phyloP scores from a whole-genome alignment of 2,888 invertebrate species.

The Ormyrus pomaceus region DNA sequence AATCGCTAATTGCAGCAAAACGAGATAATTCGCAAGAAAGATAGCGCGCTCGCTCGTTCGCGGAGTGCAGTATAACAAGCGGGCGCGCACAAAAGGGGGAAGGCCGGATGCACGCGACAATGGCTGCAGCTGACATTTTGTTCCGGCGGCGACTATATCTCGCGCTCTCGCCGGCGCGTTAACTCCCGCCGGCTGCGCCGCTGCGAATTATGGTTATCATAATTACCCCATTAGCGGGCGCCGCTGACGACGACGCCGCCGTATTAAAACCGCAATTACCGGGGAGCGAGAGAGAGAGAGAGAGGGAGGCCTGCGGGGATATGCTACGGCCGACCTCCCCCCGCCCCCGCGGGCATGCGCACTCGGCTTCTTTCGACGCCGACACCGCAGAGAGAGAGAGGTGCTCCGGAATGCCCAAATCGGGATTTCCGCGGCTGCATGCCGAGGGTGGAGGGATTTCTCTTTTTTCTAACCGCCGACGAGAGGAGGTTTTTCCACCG shows the following conservation, averaged over 20 bases:
- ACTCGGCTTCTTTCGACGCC: not conserved
- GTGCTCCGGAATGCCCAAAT: conserved; percentile 5
- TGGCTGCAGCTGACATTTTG: conserved; percentile 14
- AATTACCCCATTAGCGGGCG: conserved; percentile 62
- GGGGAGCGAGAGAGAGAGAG: not conserved
- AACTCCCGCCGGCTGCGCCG: conserved; percentile 3
- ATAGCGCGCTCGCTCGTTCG: not conserved
- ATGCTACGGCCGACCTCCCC: not conserved
- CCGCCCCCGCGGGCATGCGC: not conserved
- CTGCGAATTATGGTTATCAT: conserved; percentile 61
- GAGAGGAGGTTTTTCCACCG: too few species aligned
- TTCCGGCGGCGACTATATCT: not conserved
- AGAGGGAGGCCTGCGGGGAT: not conserved
- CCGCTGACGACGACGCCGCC: conserved; percentile 15
- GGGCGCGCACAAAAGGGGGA: not conserved
- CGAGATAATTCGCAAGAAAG: conserved; percentile 13
- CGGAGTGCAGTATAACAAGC: not conserved
- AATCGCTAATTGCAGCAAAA: conserved; percentile 53
- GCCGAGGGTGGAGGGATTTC: not conserved
- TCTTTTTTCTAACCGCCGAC: too few species aligned
- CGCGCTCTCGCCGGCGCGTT: not conserved
- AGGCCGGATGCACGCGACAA: not conserved
- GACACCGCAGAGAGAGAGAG: conserved; percentile 4
- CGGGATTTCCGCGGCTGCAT: conserved; percentile 12
- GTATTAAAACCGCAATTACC: conserved; percentile 58